Evolutionary conservation across 2,888 invertebrate genomes (phyloP), one percentile per base, ranked within the genome.

Genomic region (Ceraclea dissimilis): DNA sequence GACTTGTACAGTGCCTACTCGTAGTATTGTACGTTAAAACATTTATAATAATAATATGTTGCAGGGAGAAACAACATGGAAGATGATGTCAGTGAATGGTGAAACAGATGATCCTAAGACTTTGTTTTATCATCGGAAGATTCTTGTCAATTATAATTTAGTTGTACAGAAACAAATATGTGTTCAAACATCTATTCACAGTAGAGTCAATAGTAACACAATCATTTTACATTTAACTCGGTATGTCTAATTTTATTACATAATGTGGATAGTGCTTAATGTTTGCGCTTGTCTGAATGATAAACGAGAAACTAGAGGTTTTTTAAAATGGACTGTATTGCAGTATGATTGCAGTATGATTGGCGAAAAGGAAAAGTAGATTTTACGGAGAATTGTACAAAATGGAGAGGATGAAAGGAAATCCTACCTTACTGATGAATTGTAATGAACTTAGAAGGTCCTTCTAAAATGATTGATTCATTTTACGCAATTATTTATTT

Each of bases 61-160:
- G n/a, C 33, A 61, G 61, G 89, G 91, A 0, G 86, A 87, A 71
- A 72, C 83, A 4, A 85, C 87, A 82, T 53, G 86, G 86, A 10
- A 79, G 78, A 58, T 72, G 39, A 39, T 83, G 86, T 8, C 66
- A 86, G 67, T 16, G 13, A 39, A 71, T 10, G 70, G 74, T 47
- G 75, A 75, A n/a, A 4, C 16, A 49, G 79, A 81, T 63, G 84
- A 85, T 68, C 68, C 82, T 0, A 85, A 85, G 65, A 74, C 80
- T 1, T 19, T 57, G 16, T 57, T 52, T 51, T 59, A 59, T 20
- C 53, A 50, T 39, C 26, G 55, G 8, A 61, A 61, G 46, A 43
- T 34, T 20, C 50, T 61, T 17, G 19, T 50, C 4, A 10, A 17
- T 2, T 21, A 49, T 11, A 51, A 55, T 8, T 43, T 61, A 11